Evolutionary conservation across 2,113 vertebrate species (phyloP), one percentile per base, ranked within the genome.

Genomic region (Hypomesus transpacificus): DNA sequence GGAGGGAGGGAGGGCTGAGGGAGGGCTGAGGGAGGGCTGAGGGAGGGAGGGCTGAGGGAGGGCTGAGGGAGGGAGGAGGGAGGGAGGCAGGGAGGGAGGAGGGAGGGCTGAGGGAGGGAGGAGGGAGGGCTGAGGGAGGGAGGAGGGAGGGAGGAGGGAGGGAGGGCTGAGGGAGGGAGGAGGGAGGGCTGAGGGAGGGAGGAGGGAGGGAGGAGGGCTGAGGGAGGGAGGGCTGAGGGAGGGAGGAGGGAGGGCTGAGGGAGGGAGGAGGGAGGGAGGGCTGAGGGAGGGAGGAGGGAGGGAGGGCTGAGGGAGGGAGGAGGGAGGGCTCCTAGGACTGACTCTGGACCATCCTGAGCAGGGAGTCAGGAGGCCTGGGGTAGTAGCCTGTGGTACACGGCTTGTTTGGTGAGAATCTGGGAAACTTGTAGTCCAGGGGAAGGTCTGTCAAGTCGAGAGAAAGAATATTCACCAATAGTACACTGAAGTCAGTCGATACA

Each of bases 371-470:
- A 81, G 95, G 94, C n/a, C 90, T 87, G 71, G 96, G 96, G 85
- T 95, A 98, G 88, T 96, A 98, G 67, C 96, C 96, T 0, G 85
- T 90, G 58, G 90, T 96, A 85, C 91, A 91, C 74, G 93, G 93
- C 87, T 70, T 93, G 86, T 92, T 90, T 17, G 92, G 84, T 81
- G 94, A 97, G 87, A 98, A 98, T 84, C 92, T 93, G 82, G 88
- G 89, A 88, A 98, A 98, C 87, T 93, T 94, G 82, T 95, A 95
- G 91, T 98, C 95, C 94, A 98, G 87, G 3, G 96, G 94, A 79
- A 98, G 94, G 91, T 94, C 96, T 98, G 22, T 24, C 20, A 69
- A 83, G 67, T 76, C 88, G 73, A 85, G 72, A 87, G 28, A 60
- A 20, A 82, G 70, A 79, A 28, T 17, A 5, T 5, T 57, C 59